These are phyloP conservation scores for Sesia bembeciformis DNA, from an alignment of 2,888 invertebrate species.

Conservation along the genomic window DNA sequence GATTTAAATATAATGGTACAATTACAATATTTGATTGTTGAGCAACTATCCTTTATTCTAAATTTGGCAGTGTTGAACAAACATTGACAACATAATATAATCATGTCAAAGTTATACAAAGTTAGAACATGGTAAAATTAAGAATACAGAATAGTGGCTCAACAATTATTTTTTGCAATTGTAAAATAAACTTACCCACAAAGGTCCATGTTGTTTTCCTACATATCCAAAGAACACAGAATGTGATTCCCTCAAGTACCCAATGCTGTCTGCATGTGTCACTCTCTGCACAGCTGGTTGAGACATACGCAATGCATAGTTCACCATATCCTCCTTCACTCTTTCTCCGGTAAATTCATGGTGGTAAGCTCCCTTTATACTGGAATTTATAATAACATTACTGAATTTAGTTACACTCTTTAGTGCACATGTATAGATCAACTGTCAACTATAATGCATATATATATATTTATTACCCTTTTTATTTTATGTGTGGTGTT, in stretches of 20 bases:
- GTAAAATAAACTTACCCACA: slow-evolving; percentile 77
- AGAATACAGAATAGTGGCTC: slow-evolving; percentile 1
- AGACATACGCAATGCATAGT: slow-evolving; percentile 90
- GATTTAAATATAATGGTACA: no score
- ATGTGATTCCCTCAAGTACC: slow-evolving; percentile 82
- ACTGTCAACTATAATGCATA: no score
- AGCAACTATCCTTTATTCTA: no score
- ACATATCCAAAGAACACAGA: slow-evolving; percentile 91
- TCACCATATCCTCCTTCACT: slow-evolving; percentile 90
- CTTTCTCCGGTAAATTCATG: slow-evolving; percentile 90
- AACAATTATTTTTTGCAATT: neutral
- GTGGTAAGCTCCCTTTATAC: slow-evolving; percentile 86
- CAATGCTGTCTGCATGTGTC: slow-evolving; percentile 84
- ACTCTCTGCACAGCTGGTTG: slow-evolving; percentile 91
- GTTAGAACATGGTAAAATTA: neutral
- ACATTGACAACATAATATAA: no score
- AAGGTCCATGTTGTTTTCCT: slow-evolving; percentile 81
- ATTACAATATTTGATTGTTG: no score
- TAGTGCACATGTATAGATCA: no score
- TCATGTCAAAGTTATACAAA: no score
- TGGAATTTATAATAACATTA: slow-evolving; percentile 38
- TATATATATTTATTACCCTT: no score
- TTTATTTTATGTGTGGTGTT: no score
- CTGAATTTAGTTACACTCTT: no score
- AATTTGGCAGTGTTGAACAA: no score